Evolutionary conservation across 2,113 vertebrate genomes (phyloP).

Genomic region (Ceyx melanurus): DNA sequence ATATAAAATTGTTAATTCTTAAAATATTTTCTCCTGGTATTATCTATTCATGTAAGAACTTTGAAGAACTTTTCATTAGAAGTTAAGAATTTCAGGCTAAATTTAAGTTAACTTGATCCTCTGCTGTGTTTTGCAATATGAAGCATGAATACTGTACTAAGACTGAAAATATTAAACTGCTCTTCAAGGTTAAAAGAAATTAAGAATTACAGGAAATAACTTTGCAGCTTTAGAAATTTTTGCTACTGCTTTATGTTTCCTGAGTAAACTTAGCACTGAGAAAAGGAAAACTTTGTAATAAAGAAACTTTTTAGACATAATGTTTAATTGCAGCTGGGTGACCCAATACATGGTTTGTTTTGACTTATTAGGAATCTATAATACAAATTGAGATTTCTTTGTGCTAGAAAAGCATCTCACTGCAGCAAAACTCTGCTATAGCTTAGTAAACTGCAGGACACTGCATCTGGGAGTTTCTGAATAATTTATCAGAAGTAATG

Average conservation of each 20-base stretch:
- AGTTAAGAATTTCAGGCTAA: background rate
- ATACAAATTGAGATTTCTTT: background rate
- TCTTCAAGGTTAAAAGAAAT: background rate
- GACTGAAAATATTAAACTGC: background rate
- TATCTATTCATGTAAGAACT: background rate
- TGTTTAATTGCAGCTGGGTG: background rate
- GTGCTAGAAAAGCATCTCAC: background rate
- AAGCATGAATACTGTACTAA: background rate
- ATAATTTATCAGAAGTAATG: conserved; percentile 68
- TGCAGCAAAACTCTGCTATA: background rate
- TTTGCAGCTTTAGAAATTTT: background rate
- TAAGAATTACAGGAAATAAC: background rate
- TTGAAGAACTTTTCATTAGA: background rate
- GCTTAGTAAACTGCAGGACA: conserved; percentile 19
- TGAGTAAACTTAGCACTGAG: background rate
- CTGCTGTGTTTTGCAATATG: background rate
- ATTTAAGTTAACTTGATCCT: background rate
- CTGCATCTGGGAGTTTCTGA: conserved; percentile 58
- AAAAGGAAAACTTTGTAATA: background rate
- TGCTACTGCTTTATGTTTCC: background rate
- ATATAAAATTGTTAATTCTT: background rate
- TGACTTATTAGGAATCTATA: background rate
- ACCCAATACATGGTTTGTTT: background rate
- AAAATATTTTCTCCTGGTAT: background rate
- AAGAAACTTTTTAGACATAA: background rate